Conservation (phyloP, 53 echinoderm and acorn worm genomes). For the Arbacia lixula region DNA sequence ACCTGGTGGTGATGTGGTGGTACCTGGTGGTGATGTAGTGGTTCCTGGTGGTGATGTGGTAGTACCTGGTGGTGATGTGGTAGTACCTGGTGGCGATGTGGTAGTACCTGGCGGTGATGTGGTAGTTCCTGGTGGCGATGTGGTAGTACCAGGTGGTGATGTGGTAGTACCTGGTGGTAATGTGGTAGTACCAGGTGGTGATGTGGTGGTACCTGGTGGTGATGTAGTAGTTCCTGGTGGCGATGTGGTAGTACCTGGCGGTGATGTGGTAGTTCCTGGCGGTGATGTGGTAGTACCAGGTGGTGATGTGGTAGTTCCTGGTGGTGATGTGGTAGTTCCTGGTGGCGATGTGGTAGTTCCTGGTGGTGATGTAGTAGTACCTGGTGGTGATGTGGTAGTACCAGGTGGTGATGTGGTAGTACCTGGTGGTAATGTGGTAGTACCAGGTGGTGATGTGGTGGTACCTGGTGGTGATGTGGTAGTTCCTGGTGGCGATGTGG, state of each 20-base stretch:
- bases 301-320: neutral
- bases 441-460: neutral
- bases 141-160: neutral
- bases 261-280: neutral
- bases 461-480: neutral
- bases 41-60: neutral
- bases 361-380: neutral
- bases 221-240: neutral
- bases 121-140: neutral
- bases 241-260: neutral
- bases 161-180: neutral
- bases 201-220: neutral
- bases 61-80: neutral
- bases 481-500: neutral
- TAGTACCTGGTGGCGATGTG: neutral
- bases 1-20: neutral
- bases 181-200: neutral
- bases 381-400: neutral
- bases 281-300: neutral
- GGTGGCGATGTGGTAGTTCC: neutral
- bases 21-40: neutral
- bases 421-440: neutral
- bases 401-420: neutral
- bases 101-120: neutral
- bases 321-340: neutral